phyloP scores from a whole-genome alignment of 1,140 invertebrate genomes.

The Drosophila sproati region DNA sequence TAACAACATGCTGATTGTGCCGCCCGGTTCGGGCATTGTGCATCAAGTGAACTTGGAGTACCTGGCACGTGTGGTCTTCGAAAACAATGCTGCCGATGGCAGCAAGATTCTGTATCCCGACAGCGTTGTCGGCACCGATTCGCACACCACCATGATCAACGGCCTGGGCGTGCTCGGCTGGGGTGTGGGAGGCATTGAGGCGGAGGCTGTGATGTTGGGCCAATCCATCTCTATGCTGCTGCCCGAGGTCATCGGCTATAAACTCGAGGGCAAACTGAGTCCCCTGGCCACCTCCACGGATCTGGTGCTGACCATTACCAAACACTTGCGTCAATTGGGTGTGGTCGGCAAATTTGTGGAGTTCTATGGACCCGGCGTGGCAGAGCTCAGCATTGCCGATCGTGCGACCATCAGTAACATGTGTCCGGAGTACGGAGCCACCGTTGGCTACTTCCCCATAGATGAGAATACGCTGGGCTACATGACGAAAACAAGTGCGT shows the following conservation, averaged over 20 bases:
- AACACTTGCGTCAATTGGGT: conserved; percentile 96
- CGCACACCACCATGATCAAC: conserved; percentile 99
- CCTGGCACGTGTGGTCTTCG: conserved; percentile 97
- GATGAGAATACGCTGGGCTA: conserved; percentile 95
- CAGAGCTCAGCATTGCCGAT: conserved; percentile 96
- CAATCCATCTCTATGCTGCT: conserved; percentile 98
- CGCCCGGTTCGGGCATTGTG: conserved; percentile 98
- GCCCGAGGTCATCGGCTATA: conserved; percentile 98
- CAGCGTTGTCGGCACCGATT: conserved; percentile 99
- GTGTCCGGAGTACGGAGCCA: conserved; percentile 99
- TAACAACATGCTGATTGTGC: conserved; percentile 98
- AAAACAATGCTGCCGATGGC: conserved; percentile 85
- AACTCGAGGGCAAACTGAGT: conserved; percentile 92
- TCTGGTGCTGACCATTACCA: conserved; percentile 98
- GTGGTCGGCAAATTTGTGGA: conserved; percentile 99
- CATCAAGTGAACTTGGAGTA: conserved; percentile 99
- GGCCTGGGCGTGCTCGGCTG: conserved; percentile 93
- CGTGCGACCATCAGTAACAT: conserved; percentile 97
- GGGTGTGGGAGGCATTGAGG: conserved; percentile 91
- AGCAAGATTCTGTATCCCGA: conserved; percentile 92
- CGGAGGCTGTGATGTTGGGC: conserved; percentile 96
- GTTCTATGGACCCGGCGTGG: conserved; percentile 97
- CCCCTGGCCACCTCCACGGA: conserved; percentile 98
- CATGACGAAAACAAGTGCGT: conserved; percentile 94
- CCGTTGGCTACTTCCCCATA: conserved; percentile 97